These are phyloP conservation scores for Antennarius striatus DNA, from an alignment of 2,113 vertebrate genomes.

Conservation along the genomic window DNA sequence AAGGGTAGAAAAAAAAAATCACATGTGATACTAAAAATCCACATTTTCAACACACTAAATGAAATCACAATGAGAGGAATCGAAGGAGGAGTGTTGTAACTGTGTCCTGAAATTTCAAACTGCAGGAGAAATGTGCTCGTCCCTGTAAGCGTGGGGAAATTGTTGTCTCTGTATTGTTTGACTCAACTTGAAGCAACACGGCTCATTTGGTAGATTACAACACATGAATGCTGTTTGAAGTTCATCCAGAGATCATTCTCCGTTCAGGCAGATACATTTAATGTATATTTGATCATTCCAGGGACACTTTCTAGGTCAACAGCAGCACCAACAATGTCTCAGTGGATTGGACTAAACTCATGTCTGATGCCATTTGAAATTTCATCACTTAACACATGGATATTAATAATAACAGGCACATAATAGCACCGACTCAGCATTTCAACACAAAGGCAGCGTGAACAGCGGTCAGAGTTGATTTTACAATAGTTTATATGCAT, in stretches of 20 bases:
- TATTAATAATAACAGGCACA: slow-evolving; percentile 7
- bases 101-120: slow-evolving; percentile 20
- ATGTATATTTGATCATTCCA: slow-evolving; percentile 67
- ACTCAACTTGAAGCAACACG: slow-evolving; percentile 28
- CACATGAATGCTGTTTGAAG: slow-evolving; percentile 59
- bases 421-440: slow-evolving; percentile 13
- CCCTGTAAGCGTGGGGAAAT: slow-evolving; percentile 26
- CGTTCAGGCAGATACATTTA: slow-evolving; percentile 31
- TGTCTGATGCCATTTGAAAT: slow-evolving; percentile 13
- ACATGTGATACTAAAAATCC: not conserved
- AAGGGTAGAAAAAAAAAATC: not conserved
- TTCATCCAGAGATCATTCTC: slow-evolving; percentile 41
- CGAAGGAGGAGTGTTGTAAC: slow-evolving; percentile 15
- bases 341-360: slow-evolving; percentile 19
- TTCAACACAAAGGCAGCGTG: not conserved
- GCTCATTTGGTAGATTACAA: slow-evolving; percentile 50
- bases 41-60: not conserved
- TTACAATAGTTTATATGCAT: not conserved
- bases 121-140: not conserved
- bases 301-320: slow-evolving; percentile 64
- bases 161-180: slow-evolving; percentile 26
- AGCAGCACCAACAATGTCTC: slow-evolving; percentile 18
- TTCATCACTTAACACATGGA: slow-evolving; percentile 24
- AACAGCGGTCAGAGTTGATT: not conserved
- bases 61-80: slow-evolving; percentile 10